Conservation (phyloP, 2,113 vertebrate species). For the Caloenas nicobarica region DNA sequence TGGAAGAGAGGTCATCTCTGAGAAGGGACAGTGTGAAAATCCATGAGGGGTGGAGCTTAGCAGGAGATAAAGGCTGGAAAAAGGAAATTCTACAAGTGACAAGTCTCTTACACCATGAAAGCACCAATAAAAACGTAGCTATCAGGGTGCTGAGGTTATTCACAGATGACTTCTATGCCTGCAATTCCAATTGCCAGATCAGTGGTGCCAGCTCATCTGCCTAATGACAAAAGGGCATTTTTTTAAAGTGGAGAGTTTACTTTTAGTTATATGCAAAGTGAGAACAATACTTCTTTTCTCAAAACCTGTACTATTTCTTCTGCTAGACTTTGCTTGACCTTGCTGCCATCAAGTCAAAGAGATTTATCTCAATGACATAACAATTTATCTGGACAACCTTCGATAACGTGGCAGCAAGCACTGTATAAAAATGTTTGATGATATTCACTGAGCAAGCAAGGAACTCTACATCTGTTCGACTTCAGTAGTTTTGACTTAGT, state of each 20-base stretch:
- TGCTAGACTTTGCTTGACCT: not conserved
- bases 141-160: not conserved
- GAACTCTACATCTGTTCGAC: not conserved
- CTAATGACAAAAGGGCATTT: not conserved
- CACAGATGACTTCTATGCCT: not conserved
- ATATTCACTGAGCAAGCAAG: not conserved
- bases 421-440: not conserved
- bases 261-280: not conserved
- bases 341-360: not conserved
- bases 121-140: not conserved
- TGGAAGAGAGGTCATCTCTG: conserved; percentile 79
- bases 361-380: not conserved
- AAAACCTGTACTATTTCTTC: not conserved
- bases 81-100: conserved; percentile 9
- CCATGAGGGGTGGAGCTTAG: conserved; percentile 63
- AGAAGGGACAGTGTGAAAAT: conserved; percentile 73
- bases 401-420: not conserved
- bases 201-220: not conserved
- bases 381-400: not conserved
- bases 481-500: not conserved
- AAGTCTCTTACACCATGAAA: not conserved
- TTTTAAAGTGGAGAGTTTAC: not conserved
- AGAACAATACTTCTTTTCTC: not conserved
- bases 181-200: not conserved
- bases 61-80: conserved; percentile 17